These are phyloP conservation scores for Melangyna quadrimaculata DNA, from an alignment of 2,888 invertebrate species.

Conservation along the genomic window DNA sequence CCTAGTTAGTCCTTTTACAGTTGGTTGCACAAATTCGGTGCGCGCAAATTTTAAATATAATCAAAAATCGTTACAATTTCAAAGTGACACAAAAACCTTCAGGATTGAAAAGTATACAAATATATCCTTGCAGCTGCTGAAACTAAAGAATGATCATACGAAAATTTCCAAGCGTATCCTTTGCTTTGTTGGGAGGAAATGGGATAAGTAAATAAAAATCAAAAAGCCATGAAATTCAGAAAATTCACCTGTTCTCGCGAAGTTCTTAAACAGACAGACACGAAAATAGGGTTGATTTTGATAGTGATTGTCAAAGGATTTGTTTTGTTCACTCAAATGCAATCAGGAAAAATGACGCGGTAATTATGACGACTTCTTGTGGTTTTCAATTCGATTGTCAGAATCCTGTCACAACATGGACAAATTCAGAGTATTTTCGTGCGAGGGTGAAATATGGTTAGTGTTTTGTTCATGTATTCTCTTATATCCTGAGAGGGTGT, in stretches of 20 bases:
- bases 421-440: neutral
- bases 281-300: slow-evolving; percentile 26
- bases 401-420: slow-evolving; percentile 36
- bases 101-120: too few species aligned
- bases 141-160: slow-evolving; percentile 22
- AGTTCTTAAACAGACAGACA: neutral
- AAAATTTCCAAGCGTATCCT: slow-evolving; percentile 59
- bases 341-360: slow-evolving; percentile 57
- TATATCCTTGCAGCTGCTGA: slow-evolving; percentile 65
- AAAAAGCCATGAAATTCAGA: slow-evolving; percentile 63
- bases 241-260: slow-evolving; percentile 59
- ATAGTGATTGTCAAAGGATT: slow-evolving; percentile 38
- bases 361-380: slow-evolving; percentile 65
- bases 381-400: slow-evolving; percentile 51
- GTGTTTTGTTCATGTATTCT: neutral
- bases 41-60: slow-evolving; percentile 62
- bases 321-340: slow-evolving; percentile 30
- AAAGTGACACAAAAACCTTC: neutral
- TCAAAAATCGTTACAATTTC: slow-evolving; percentile 51
- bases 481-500: neutral
- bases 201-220: slow-evolving; percentile 61
- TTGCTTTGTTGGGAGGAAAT: neutral
- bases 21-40: slow-evolving; percentile 45
- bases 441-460: slow-evolving; percentile 54
- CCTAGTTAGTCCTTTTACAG: slow-evolving; percentile 66